A percentile compares a stretch with the other conserved stretches of the same genome.
phyloP scores from a whole-genome alignment of 92 coral and sea anemone species.

The Galaxea fascicularis region DNA sequence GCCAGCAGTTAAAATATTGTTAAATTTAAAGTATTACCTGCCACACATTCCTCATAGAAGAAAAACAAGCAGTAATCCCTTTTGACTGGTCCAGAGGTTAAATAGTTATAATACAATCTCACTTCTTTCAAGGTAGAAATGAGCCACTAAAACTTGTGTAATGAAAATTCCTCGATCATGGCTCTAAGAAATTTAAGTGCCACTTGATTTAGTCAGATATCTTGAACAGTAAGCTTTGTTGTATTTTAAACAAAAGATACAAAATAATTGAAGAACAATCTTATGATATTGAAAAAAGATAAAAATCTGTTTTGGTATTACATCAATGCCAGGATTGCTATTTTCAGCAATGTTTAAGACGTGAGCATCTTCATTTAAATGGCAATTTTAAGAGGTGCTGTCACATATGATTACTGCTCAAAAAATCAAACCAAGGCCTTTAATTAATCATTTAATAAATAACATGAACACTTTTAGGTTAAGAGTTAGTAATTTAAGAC shows the following conservation, averaged over 20 bases:
- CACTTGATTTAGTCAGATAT: neutral
- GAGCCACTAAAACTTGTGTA: too few relatives aligned
- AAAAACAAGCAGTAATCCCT: neutral
- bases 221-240: neutral
- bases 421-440: neutral
- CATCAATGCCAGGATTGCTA: neutral
- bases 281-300: conserved; percentile 4
- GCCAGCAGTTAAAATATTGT: neutral
- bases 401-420: neutral
- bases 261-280: neutral
- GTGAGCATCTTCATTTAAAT: neutral
- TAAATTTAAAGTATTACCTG: neutral
- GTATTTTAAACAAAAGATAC: neutral
- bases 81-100: too few relatives aligned
- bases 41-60: neutral
- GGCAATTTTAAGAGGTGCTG: neutral
- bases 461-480: neutral
- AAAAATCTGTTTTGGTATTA: neutral
- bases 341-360: neutral
- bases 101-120: too few relatives aligned
- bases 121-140: too few relatives aligned
- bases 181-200: neutral
- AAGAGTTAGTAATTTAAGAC: neutral
- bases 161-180: neutral
- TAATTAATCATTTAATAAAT: neutral